phyloP scores from a whole-genome alignment of 2,888 invertebrate species.

The Calameuta filiformis region DNA sequence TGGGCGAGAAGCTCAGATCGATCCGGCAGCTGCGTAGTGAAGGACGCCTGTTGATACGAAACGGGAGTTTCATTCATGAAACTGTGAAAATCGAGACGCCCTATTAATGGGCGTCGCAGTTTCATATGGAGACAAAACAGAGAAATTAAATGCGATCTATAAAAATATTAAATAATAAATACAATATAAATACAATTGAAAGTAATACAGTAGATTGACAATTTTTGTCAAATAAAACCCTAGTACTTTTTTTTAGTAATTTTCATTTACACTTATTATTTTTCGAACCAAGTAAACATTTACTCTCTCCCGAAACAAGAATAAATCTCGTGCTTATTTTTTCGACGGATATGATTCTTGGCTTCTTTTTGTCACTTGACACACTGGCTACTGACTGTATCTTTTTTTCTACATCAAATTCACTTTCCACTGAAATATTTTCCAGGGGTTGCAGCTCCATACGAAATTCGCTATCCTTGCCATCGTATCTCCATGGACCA shows the following conservation, averaged over 20 bases:
- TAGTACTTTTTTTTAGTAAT: too few relatives aligned
- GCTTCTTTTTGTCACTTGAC: background rate
- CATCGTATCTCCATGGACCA: background rate
- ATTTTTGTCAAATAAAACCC: too few relatives aligned
- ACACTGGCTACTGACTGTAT: background rate
- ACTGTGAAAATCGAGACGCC: constrained; percentile 17
- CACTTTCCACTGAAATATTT: background rate
- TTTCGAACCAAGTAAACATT: background rate
- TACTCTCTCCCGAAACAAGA: background rate
- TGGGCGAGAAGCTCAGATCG: background rate
- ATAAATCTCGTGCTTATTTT: background rate
- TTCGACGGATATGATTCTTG: background rate
- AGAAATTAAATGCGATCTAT: background rate
- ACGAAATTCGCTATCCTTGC: background rate
- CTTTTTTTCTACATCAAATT: background rate
- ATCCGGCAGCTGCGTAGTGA: constrained; percentile 40
- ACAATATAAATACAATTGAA: background rate
- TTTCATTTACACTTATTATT: background rate
- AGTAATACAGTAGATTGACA: background rate
- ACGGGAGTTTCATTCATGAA: constrained; percentile 52
- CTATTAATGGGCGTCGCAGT: background rate
- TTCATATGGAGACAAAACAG: background rate
- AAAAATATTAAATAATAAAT: background rate
- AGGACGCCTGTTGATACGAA: constrained; percentile 54
- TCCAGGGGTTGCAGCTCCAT: background rate